These are phyloP conservation scores for Orcinus orca DNA, from an alignment of 2,113 vertebrate genomes.

Conservation along the genomic window DNA sequence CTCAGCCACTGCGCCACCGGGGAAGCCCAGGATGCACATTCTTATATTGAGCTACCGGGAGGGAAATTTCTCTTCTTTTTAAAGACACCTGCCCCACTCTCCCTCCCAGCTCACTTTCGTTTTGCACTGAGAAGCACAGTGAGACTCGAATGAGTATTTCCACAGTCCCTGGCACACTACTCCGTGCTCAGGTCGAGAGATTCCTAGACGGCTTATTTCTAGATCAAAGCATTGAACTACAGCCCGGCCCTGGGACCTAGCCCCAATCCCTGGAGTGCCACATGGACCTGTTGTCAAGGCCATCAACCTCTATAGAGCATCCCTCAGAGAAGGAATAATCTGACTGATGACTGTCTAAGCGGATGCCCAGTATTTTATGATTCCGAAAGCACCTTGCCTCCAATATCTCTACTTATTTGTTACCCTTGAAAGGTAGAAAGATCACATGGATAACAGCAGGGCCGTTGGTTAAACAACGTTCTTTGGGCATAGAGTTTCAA, in stretches of 20 bases:
- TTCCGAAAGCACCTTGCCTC: neutral
- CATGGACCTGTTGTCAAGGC: neutral
- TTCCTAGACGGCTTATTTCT: constrained; percentile 66
- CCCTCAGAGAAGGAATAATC: neutral
- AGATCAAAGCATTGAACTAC: neutral
- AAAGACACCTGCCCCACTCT: neutral
- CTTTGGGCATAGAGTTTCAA: neutral
- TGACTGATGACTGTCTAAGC: accelerated
- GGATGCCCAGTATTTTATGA: neutral
- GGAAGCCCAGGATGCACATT: neutral
- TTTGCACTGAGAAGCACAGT: neutral
- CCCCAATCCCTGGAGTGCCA: neutral
- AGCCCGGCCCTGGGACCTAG: neutral
- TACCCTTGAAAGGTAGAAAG: neutral
- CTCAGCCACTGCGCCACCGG: too few relatives aligned
- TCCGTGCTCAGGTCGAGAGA: constrained; percentile 6
- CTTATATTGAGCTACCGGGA: neutral
- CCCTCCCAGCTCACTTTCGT: neutral
- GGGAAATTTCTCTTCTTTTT: neutral
- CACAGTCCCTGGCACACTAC: neutral
- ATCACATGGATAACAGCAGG: accelerated
- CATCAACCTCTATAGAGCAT: neutral
- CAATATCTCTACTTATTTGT: too few relatives aligned
- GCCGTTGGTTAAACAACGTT: neutral
- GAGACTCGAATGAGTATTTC: neutral